Conservation (phyloP, 1,140 invertebrate species). For the Chrysomallon squamiferum region DNA sequence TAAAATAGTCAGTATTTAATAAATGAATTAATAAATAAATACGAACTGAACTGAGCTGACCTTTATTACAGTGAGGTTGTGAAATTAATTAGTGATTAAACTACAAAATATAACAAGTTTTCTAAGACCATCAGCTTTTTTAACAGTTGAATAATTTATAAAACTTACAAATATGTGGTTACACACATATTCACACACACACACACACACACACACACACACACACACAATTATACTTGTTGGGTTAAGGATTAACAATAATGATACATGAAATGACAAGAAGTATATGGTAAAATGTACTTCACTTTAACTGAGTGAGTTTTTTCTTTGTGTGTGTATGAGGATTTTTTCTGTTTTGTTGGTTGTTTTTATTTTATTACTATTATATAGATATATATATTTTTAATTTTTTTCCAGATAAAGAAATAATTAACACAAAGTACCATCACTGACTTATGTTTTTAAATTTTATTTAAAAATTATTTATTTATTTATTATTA, state of each 20-base stretch:
- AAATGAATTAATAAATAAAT: too few relatives aligned
- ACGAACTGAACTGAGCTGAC: too few relatives aligned
- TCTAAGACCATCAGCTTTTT: too few relatives aligned
- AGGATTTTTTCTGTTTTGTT: background rate
- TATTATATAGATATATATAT: background rate
- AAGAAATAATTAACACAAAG: background rate
- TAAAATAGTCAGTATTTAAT: too few relatives aligned
- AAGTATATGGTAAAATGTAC: background rate
- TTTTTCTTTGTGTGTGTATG: too few relatives aligned
- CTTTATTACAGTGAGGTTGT: too few relatives aligned
- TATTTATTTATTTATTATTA: too few relatives aligned
- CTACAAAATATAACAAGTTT: too few relatives aligned
- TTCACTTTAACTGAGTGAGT: background rate
- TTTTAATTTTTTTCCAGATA: background rate
- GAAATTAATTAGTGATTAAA: too few relatives aligned
- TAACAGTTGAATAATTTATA: background rate
- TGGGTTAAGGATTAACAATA: background rate
- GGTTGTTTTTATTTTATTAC: background rate
- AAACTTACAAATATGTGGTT: background rate
- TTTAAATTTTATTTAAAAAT: background rate
- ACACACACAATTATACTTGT: background rate
- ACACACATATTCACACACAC: too few relatives aligned
- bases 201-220: too few relatives aligned
- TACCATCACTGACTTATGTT: background rate
- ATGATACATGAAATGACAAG: background rate